Percentiles rank a stretch among this genome's conserved stretches.
Evolutionary conservation across 2,113 vertebrate species (phyloP).

Genomic region (Chloropsis cyanopogon): DNA sequence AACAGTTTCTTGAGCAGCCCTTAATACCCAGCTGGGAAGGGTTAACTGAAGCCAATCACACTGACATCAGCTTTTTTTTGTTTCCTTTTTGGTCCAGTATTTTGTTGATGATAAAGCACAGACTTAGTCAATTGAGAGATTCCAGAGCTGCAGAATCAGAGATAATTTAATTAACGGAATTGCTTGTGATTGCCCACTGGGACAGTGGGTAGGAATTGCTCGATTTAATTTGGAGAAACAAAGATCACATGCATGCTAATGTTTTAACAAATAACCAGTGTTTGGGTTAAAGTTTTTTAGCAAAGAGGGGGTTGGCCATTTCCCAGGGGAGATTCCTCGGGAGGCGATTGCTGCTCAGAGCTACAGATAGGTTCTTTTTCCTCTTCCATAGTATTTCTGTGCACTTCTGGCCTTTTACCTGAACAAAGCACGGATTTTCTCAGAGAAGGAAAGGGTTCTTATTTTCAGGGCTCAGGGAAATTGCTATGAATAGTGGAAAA

Average conservation of each 20-base stretch:
- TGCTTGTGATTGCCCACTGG: slow-evolving; percentile 67
- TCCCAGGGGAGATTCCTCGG: background rate
- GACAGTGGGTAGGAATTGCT: slow-evolving; percentile 63
- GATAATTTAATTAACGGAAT: slow-evolving; percentile 75
- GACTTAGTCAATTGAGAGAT: slow-evolving; percentile 71
- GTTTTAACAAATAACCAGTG: slow-evolving; percentile 65
- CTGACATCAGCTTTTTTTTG: slow-evolving; percentile 49
- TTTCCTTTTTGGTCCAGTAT: slow-evolving; percentile 46
- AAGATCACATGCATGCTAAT: slow-evolving; percentile 70
- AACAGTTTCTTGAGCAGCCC: slow-evolving; percentile 19
- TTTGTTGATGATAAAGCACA: slow-evolving; percentile 70
- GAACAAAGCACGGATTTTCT: background rate
- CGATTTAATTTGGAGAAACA: slow-evolving; percentile 72
- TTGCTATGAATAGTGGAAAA: background rate
- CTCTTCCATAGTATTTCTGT: background rate
- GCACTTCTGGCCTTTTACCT: background rate
- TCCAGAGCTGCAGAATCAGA: slow-evolving; percentile 70
- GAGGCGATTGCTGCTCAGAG: background rate
- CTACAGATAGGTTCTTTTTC: background rate
- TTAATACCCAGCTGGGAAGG: slow-evolving; percentile 47
- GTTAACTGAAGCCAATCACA: slow-evolving; percentile 32
- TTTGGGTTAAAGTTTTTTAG: slow-evolving; percentile 35
- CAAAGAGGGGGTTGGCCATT: background rate
- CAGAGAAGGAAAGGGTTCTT: background rate
- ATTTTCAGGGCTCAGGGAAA: background rate